Evolutionary conservation across 2,113 vertebrate species (phyloP).

Genomic region (Sisor rabdophorus): DNA sequence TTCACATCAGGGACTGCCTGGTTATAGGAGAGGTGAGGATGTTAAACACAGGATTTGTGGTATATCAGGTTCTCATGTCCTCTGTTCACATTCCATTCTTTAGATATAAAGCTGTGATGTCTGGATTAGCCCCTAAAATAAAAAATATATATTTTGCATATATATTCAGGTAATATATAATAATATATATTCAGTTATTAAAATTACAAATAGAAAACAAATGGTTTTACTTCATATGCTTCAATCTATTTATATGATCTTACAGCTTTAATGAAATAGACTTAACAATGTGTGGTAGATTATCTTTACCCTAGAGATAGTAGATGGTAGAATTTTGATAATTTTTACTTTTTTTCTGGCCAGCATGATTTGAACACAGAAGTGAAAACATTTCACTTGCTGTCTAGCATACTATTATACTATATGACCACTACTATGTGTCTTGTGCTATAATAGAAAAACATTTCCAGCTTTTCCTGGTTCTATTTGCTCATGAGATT

Average conservation of each 20-base stretch:
- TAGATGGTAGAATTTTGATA: background rate
- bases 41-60: conserved; percentile 57
- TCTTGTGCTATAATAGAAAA: background rate
- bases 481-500: conserved; percentile 1
- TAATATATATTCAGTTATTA: too few relatives aligned
- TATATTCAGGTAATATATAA: too few relatives aligned
- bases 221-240: background rate
- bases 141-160: too few relatives aligned
- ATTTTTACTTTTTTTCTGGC: background rate
- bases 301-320: background rate
- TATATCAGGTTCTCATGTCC: conserved; percentile 57
- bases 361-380: background rate
- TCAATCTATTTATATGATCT: background rate
- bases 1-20: conserved; percentile 50
- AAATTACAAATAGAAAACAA: background rate
- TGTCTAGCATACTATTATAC: too few relatives aligned
- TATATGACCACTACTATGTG: too few relatives aligned
- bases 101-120: background rate
- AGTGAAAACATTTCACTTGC: background rate
- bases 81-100: conserved; percentile 10
- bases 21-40: conserved; percentile 60
- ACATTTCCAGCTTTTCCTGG: background rate
- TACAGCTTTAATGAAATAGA: conserved; percentile 1
- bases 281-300: background rate
- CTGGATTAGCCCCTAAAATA: background rate